Base-by-base conservation (phyloP, 2,797 vertebrate genomes). In the Siniperca undulata region DNA sequence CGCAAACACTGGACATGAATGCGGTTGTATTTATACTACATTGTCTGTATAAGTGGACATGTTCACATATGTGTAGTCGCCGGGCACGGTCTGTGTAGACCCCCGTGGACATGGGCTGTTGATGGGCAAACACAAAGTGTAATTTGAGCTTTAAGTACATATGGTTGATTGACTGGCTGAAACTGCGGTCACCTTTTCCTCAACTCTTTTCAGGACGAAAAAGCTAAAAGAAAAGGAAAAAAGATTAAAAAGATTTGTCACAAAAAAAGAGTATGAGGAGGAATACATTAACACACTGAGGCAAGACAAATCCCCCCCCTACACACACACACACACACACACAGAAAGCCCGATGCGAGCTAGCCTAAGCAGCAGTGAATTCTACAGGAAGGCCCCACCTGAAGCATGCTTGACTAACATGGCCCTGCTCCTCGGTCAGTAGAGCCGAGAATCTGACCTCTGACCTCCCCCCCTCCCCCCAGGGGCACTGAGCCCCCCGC, bases 381-480 rank as follows among this genome's bases (percentile, higher is more conserved):
- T 70, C 70, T 82, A 20, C 81, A 87, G 83, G 82, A 84, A 77
- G 80, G 71, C 79, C 83, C 87, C 88, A 86, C 81, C 88, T 91
- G 86, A 85, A 89, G 78, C 72, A 9, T 81, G 86, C 88, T 90
- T 73, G 74, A 88, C 85, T 86, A 89, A 82, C 82, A 77, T 9
- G 74, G 82, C 84, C 88, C 86, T 70, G 81, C 83, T 85, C 78
- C 70, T 60, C 53, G 17, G 48, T 77, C 24, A 1, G 74, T 64
- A 66, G 78, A 66, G 73, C 87, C 9, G 55, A 74, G 74, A 86
- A 72, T 70, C 77, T 71, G 83, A 91, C 91, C 93, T 75, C 83
- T 87, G 87, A 94, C 92, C 90, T 75, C 58, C 30, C 27, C 30
- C 30, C 72, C n/a, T n/a, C n/a, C 86, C 88, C 78, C 83, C 81